phyloP scores from a whole-genome alignment of 2,113 vertebrate genomes.

The Panthera leo region DNA sequence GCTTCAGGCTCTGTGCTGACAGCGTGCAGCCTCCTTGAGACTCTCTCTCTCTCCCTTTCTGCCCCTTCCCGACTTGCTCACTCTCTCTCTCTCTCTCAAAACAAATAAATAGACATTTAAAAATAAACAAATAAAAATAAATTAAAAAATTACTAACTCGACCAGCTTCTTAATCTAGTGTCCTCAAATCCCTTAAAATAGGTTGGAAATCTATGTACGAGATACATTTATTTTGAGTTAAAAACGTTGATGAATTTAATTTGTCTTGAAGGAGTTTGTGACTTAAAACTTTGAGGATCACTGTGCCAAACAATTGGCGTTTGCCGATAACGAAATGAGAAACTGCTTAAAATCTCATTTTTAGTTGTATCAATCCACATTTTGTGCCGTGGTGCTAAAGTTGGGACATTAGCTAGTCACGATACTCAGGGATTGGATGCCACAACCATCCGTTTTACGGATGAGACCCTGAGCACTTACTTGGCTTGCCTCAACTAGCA shows the following conservation, averaged over 20 bases:
- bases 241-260: background rate
- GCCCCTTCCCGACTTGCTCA: too few species aligned
- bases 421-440: background rate
- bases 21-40: too few species aligned
- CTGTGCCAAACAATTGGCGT: background rate
- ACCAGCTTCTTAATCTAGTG: background rate
- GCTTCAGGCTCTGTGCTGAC: too few species aligned
- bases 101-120: too few species aligned
- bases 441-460: background rate
- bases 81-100: too few species aligned
- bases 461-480: background rate
- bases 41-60: too few species aligned
- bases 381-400: background rate
- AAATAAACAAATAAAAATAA: too few species aligned
- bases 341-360: background rate
- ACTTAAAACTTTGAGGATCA: background rate
- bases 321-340: background rate
- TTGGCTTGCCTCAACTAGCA: background rate
- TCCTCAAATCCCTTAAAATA: background rate
- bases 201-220: background rate
- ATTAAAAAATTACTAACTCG: background rate
- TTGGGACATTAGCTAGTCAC: background rate
- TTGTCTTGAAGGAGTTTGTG: background rate
- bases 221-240: background rate
- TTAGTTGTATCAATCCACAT: background rate